Evolutionary conservation across 2,797 vertebrate genomes (phyloP).

Genomic region (Cygnus olor): DNA sequence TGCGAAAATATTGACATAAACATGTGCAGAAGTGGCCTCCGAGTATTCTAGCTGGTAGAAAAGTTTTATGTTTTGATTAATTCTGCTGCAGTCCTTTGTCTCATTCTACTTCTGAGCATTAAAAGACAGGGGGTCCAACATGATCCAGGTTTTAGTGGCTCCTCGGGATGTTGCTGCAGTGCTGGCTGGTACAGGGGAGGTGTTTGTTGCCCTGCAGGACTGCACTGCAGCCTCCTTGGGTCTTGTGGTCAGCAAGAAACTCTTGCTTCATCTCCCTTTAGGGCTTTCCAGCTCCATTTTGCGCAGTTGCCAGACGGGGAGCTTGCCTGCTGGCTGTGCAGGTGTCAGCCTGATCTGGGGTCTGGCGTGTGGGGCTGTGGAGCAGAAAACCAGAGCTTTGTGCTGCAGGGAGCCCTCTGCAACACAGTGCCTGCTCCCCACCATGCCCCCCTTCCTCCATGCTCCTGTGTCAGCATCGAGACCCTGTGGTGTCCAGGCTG

Average conservation of each 20-base stretch:
- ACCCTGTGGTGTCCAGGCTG: rapidly evolving
- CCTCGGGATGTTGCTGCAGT: neutral
- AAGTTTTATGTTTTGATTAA: neutral
- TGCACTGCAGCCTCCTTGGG: neutral
- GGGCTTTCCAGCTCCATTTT: neutral
- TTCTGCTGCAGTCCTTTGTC: neutral
- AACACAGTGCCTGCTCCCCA: rapidly evolving
- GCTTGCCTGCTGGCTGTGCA: neutral
- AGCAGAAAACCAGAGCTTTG: neutral
- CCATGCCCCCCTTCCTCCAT: rapidly evolving
- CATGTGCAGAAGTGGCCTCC: neutral
- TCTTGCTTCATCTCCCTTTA: rapidly evolving
- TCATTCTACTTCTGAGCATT: neutral
- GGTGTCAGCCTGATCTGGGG: neutral
- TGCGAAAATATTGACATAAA: neutral
- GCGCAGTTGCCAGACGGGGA: neutral
- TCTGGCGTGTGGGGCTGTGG: neutral
- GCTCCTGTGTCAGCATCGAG: neutral
- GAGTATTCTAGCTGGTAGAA: neutral
- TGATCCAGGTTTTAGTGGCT: neutral
- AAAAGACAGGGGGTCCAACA: neutral
- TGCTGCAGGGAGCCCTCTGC: neutral
- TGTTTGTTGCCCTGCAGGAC: neutral
- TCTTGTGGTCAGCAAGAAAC: neutral
- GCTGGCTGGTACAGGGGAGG: neutral